Evolutionary conservation across 2,888 invertebrate genomes (phyloP).

Genomic region (Caenorhabditis zanzibari): DNA sequence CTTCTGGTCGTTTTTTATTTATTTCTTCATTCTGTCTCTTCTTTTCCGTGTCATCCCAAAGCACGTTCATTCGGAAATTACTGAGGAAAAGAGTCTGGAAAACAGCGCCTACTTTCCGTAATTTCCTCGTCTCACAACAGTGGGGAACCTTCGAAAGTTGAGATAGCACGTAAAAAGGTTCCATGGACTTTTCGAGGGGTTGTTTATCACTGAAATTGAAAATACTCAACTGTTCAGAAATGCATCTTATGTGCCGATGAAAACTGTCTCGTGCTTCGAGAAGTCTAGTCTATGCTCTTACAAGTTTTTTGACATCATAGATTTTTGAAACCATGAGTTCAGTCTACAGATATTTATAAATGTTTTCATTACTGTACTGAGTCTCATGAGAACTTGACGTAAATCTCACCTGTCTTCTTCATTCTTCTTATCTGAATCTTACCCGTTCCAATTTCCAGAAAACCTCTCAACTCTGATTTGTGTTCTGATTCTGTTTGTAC

Average conservation of each 20-base stretch:
- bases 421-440: no score
- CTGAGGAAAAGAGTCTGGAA: not conserved
- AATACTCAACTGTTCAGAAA: not conserved
- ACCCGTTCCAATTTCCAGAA: not conserved
- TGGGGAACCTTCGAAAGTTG: not conserved
- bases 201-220: not conserved
- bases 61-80: slow-evolving; percentile 25
- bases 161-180: not conserved
- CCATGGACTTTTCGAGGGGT: not conserved
- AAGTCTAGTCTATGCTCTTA: no score
- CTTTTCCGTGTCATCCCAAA: not conserved
- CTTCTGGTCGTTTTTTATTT: slow-evolving; percentile 1
- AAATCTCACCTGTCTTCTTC: no score
- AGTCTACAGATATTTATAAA: no score
- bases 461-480: not conserved
- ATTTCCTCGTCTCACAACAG: slow-evolving; percentile 16
- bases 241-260: not conserved
- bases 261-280: no score
- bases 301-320: no score
- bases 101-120: not conserved
- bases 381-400: no score
- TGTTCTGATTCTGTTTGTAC: slow-evolving; percentile 2
- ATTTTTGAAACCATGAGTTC: no score
- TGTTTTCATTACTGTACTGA: no score
- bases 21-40: not conserved